Conservation (phyloP, 2,113 vertebrate species). For the Charina bottae region DNA sequence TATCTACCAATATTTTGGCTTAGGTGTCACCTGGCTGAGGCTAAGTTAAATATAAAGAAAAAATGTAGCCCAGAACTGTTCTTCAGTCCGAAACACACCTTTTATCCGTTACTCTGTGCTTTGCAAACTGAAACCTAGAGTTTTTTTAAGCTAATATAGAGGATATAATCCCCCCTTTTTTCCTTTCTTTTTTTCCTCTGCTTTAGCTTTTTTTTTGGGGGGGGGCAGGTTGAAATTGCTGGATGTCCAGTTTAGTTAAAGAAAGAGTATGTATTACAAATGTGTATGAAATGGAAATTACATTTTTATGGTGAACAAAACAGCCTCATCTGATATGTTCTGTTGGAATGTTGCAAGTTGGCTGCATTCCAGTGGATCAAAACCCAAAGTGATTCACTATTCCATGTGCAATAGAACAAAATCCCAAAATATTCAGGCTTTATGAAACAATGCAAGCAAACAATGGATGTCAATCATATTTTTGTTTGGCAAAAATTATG, state of each 20-base stretch:
- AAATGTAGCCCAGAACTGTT: background rate
- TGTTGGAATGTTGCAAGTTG: background rate
- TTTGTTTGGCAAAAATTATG: background rate
- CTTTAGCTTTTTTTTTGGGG: too few relatives aligned
- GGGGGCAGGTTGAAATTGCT: too few relatives aligned
- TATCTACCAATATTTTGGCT: background rate
- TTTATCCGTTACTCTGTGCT: background rate
- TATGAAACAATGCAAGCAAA: background rate
- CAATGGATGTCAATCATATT: background rate
- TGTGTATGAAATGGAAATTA: background rate
- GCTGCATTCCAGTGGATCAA: background rate
- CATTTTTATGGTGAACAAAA: background rate
- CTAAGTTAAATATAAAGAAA: background rate
- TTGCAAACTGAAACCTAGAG: background rate
- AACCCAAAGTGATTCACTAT: background rate
- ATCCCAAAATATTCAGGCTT: background rate
- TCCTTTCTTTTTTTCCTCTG: background rate
- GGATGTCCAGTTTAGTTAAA: background rate
- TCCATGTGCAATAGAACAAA: background rate
- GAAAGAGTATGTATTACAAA: too few relatives aligned
- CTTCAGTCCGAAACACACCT: background rate
- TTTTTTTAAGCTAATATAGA: background rate
- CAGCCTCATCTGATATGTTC: background rate
- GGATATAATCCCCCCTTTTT: background rate
- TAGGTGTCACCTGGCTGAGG: background rate